These are phyloP conservation scores for Cheilosia vulpina DNA, from an alignment of 2,888 invertebrate genomes.

Conservation along the genomic window DNA sequence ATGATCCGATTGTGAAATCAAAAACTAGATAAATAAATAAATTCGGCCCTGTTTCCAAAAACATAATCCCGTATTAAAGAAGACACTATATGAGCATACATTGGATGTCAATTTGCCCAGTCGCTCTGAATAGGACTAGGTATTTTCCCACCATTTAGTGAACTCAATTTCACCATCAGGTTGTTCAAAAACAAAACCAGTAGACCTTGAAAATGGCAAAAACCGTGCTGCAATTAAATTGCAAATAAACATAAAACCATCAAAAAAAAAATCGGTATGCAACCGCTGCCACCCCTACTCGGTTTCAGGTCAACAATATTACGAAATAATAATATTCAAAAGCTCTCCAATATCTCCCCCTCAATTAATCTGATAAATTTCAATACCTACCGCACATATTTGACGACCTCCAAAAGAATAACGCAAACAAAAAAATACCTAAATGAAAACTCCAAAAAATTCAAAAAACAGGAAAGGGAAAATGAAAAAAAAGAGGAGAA, in stretches of 20 bases:
- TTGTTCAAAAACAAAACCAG: not conserved
- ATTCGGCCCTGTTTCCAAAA: no score
- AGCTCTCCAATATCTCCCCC: conserved; percentile 19
- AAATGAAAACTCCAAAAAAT: conserved; percentile 36
- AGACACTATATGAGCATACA: no score
- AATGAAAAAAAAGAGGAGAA: conserved; percentile 4
- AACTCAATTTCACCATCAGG: no score
- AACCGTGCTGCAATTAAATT: conserved; percentile 9
- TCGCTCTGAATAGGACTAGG: no score
- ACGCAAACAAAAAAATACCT: conserved; percentile 1
- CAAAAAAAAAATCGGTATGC: not conserved
- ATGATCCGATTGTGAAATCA: no score
- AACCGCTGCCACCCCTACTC: not conserved
- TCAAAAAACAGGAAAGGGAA: conserved; percentile 13
- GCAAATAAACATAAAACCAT: conserved; percentile 1
- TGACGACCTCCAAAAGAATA: conserved; percentile 41
- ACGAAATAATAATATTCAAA: conserved; percentile 37
- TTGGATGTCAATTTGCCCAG: no score
- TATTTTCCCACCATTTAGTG: no score
- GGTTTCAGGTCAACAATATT: conserved; percentile 22
- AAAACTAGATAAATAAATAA: no score
- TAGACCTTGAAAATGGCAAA: not conserved
- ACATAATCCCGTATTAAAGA: no score
- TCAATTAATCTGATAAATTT: conserved; percentile 59
- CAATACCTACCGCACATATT: conserved; percentile 53